phyloP scores from a whole-genome alignment of 2,113 vertebrate genomes.

The Aegithalos caudatus region DNA sequence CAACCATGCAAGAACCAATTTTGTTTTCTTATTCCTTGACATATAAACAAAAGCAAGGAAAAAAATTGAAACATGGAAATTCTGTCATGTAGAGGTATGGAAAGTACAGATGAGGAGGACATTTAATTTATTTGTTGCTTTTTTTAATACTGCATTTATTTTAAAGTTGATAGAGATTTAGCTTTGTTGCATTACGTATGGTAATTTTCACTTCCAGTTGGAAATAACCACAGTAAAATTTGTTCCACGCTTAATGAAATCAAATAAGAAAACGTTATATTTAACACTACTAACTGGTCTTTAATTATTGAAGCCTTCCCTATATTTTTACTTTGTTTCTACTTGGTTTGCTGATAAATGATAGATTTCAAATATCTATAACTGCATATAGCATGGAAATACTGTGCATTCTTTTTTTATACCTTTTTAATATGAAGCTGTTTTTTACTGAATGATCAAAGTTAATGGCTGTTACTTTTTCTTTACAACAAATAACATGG shows the following conservation, averaged over 20 bases:
- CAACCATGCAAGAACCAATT: background rate
- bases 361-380: background rate
- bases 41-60: background rate
- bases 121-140: background rate
- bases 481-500: background rate
- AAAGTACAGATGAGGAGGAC: background rate
- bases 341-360: background rate
- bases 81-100: background rate
- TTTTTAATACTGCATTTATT: background rate
- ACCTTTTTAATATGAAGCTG: background rate
- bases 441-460: background rate
- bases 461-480: background rate
- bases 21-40: background rate
- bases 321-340: background rate
- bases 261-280: background rate
- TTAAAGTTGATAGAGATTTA: background rate
- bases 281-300: background rate
- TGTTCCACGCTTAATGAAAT: background rate
- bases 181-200: background rate
- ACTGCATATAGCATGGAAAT: background rate
- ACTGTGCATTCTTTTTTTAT: background rate
- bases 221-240: background rate
- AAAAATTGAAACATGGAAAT: background rate
- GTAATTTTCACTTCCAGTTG: background rate
- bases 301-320: background rate